Conservation (phyloP, 2,888 invertebrate genomes). For the Lacanobia wlatinum region DNA sequence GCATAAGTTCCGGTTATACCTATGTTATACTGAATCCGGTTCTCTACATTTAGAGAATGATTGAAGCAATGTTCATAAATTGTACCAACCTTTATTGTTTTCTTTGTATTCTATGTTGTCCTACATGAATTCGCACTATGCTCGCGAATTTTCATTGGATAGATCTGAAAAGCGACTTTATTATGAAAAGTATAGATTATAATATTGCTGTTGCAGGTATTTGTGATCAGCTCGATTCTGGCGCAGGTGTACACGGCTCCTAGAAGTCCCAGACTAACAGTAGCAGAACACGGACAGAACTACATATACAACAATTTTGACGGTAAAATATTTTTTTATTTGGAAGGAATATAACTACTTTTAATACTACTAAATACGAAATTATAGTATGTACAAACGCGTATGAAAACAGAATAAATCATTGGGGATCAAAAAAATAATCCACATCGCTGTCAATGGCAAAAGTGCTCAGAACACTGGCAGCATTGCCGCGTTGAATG, state of each 20-base stretch:
- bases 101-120: constrained; percentile 13
- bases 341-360: too few relatives aligned
- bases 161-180: neutral
- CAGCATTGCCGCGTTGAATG: too few relatives aligned
- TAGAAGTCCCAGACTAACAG: constrained; percentile 78
- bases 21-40: too few relatives aligned
- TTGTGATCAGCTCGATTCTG: constrained; percentile 59
- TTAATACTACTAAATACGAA: too few relatives aligned
- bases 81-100: constrained; percentile 4
- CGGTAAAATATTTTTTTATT: constrained; percentile 76
- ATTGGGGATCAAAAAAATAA: too few relatives aligned
- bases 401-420: too few relatives aligned
- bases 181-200: neutral
- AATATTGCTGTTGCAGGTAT: constrained; percentile 67
- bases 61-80: constrained; percentile 11
- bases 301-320: constrained; percentile 80
- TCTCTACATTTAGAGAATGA: neutral
- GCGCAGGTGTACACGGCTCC: constrained; percentile 68
- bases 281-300: constrained; percentile 76
- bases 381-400: too few relatives aligned
- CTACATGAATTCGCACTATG: neutral
- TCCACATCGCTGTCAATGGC: too few relatives aligned
- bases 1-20: neutral
- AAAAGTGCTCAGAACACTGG: too few relatives aligned
- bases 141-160: too few relatives aligned